Evolutionary conservation across 35 echinoderm and acorn worm genomes (phyloP).

Genomic region (Apostichopus californicus): DNA sequence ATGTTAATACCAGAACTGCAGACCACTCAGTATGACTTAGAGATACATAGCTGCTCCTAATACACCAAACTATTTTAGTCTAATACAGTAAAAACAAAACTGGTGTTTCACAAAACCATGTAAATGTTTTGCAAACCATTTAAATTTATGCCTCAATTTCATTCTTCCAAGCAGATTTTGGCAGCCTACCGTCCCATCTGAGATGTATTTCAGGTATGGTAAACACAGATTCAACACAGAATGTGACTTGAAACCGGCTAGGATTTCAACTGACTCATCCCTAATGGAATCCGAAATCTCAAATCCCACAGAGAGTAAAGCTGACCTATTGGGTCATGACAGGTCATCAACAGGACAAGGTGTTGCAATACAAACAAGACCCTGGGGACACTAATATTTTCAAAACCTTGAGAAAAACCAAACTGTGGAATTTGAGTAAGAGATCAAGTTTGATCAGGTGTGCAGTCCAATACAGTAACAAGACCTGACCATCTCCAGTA

Average conservation of each 20-base stretch:
- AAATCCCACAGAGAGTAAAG: not conserved
- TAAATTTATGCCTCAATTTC: too few relatives aligned
- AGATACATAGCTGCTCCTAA: too few relatives aligned
- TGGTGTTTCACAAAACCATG: too few relatives aligned
- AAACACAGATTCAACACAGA: not conserved
- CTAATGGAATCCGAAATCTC: not conserved
- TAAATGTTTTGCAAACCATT: too few relatives aligned
- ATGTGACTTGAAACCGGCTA: not conserved
- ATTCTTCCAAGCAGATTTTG: too few relatives aligned
- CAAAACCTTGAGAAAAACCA: slow-evolving; percentile 3
- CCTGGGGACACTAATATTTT: slow-evolving; percentile 19
- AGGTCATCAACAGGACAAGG: not conserved
- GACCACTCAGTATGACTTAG: too few relatives aligned
- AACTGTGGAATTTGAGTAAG: not conserved
- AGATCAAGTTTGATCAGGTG: slow-evolving; percentile 26
- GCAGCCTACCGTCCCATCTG: too few relatives aligned
- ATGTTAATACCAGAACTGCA: too few relatives aligned
- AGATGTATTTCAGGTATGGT: too few relatives aligned
- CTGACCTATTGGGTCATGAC: not conserved
- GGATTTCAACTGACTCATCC: not conserved
- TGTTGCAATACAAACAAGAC: slow-evolving; percentile 28
- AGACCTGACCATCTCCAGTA: too few relatives aligned
- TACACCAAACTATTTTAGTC: too few relatives aligned
- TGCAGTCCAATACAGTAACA: not conserved
- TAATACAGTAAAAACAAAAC: too few relatives aligned